Conservation (phyloP, 2,888 invertebrate species). For the Thera obeliscata region DNA sequence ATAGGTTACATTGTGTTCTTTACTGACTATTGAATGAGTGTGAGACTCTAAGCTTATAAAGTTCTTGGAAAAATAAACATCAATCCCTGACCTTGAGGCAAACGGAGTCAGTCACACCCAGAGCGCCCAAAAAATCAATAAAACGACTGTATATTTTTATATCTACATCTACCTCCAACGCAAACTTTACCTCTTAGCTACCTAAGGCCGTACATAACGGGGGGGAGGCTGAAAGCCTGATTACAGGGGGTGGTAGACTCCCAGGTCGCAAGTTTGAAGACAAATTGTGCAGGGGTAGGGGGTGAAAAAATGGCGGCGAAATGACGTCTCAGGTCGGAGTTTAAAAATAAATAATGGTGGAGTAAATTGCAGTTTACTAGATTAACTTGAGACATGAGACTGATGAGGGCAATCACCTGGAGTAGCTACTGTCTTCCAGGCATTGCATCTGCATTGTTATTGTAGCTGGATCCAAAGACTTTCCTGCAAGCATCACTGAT, state of each 20-base stretch:
- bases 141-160: slow-evolving; percentile 26
- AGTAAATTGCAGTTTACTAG: slow-evolving; percentile 45
- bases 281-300: slow-evolving; percentile 63
- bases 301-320: slow-evolving; percentile 68
- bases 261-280: slow-evolving; percentile 74
- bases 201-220: slow-evolving; percentile 67
- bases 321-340: slow-evolving; percentile 60
- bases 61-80: slow-evolving; percentile 2
- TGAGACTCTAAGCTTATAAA: background rate
- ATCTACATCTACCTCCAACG: slow-evolving; percentile 27
- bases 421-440: slow-evolving; percentile 6
- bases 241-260: slow-evolving; percentile 47
- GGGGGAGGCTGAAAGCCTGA: slow-evolving; percentile 47
- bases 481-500: no score
- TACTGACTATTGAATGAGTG: no score
- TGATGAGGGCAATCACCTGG: slow-evolving; percentile 28
- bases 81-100: slow-evolving; percentile 14
- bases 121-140: slow-evolving; percentile 23
- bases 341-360: slow-evolving; percentile 62
- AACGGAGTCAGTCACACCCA: slow-evolving; percentile 20
- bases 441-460: background rate
- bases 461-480: no score
- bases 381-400: slow-evolving; percentile 32
- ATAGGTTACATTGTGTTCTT: background rate
- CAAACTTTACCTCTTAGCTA: slow-evolving; percentile 54